A percentile compares a stretch with the other conserved stretches of the same genome.
Conservation (phyloP, 35 echinoderm and acorn worm genomes). For the Nesometra sesokonis region DNA sequence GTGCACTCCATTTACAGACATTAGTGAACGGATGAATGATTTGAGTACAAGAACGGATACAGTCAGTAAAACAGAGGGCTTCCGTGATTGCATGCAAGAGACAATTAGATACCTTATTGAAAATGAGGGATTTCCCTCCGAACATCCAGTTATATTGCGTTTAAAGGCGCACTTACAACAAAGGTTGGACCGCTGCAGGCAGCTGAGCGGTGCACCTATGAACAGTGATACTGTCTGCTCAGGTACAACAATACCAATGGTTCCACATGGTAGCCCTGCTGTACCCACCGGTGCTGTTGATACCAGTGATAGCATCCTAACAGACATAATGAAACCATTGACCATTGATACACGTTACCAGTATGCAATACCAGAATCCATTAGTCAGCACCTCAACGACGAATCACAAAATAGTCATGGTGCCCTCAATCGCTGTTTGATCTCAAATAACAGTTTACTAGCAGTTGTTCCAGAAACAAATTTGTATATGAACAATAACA, state of each 20-base stretch:
- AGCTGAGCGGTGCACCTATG: not conserved
- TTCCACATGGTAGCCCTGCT: conserved; percentile 3
- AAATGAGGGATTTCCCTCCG: conserved; percentile 44
- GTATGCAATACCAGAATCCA: conserved; percentile 48
- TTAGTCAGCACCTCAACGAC: conserved; percentile 2
- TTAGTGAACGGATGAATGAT: too few relatives aligned
- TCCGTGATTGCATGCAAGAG: conserved; percentile 63
- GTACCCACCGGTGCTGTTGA: not conserved
- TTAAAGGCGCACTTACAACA: conserved; percentile 55
- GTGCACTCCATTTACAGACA: not conserved
- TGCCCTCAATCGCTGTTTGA: not conserved
- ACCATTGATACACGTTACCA: conserved; percentile 63
- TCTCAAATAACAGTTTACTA: not conserved
- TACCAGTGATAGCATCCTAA: not conserved
- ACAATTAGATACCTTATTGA: conserved; percentile 61
- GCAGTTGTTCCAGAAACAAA: not conserved
- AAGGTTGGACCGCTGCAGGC: not conserved
- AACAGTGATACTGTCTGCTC: not conserved
- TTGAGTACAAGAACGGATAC: not conserved
- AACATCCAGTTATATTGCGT: conserved; percentile 50
- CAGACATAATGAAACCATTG: conserved; percentile 45
- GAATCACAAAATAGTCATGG: not conserved
- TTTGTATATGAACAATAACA: not conserved
- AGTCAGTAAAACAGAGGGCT: conserved; percentile 17
- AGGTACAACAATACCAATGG: not conserved